phyloP scores from a whole-genome alignment of 1,140 invertebrate species.

The Rhyzopertha dominica region DNA sequence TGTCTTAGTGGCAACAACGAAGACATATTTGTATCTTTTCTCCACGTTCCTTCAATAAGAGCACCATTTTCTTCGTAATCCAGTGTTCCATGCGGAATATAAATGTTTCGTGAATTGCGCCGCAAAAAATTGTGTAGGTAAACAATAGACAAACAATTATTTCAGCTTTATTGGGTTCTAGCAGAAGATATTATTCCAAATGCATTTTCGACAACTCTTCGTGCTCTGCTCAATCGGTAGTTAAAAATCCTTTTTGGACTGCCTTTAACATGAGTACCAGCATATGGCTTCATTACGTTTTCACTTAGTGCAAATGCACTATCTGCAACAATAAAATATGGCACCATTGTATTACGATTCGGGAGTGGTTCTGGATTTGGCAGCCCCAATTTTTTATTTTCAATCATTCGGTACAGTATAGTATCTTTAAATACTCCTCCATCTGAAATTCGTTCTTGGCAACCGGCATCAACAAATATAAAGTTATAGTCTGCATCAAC shows the following conservation, averaged over 20 bases:
- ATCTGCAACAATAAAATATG: constrained; percentile 1
- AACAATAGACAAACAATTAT: background rate
- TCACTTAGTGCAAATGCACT: too few species aligned
- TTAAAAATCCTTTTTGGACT: constrained; percentile 49
- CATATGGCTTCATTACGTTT: too few species aligned
- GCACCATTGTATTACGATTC: background rate
- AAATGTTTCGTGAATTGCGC: background rate
- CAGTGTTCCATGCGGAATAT: background rate
- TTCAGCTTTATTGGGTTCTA: constrained; percentile 2
- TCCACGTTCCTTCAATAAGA: constrained; percentile 1
- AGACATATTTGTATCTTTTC: too few species aligned
- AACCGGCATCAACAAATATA: constrained; percentile 39
- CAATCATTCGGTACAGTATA: constrained; percentile 23
- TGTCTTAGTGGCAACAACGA: too few species aligned
- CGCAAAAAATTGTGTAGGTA: constrained; percentile 17
- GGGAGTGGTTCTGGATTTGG: constrained; percentile 11
- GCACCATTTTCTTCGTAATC: constrained; percentile 7
- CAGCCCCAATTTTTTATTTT: constrained; percentile 28
- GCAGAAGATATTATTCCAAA: constrained; percentile 38
- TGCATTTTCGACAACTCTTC: constrained; percentile 42
- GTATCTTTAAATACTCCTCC: constrained; percentile 27
- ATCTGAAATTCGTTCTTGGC: constrained; percentile 36
- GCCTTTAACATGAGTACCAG: too few species aligned
- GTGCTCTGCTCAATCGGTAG: constrained; percentile 43
- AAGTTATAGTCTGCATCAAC: too few species aligned